A percentile compares a stretch with the other conserved stretches of the same genome.
These are phyloP conservation scores for Serrognathus titanus DNA, from an alignment of 2,888 invertebrate genomes.

Conservation along the genomic window DNA sequence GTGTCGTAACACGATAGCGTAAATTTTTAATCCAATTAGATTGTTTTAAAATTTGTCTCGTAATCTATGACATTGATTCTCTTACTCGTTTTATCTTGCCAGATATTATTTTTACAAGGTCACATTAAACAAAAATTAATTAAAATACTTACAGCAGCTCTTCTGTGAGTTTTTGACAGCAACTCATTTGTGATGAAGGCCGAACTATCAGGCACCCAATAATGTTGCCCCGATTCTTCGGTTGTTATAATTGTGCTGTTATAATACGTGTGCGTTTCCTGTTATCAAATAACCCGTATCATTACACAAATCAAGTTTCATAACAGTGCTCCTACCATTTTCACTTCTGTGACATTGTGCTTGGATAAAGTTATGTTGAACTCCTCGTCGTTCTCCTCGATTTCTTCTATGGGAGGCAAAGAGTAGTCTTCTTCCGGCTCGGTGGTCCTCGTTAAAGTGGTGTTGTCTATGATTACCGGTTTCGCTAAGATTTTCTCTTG, in stretches of 20 bases:
- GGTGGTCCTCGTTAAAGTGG: constrained; percentile 39
- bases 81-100: too few species aligned
- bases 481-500: neutral
- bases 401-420: neutral
- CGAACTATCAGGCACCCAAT: constrained; percentile 70
- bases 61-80: too few species aligned
- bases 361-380: constrained; percentile 47
- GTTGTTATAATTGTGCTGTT: constrained; percentile 69
- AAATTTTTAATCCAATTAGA: too few species aligned
- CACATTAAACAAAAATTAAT: too few species aligned
- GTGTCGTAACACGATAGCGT: too few species aligned
- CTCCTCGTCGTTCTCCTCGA: constrained; percentile 14
- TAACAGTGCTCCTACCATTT: neutral
- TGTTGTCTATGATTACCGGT: neutral
- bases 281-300: constrained; percentile 25
- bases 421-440: constrained; percentile 36
- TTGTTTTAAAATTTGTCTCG: too few species aligned
- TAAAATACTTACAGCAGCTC: constrained; percentile 71
- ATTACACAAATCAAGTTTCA: neutral
- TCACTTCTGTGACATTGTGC: constrained; percentile 48
- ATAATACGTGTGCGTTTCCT: constrained; percentile 77
- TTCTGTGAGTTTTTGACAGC: constrained; percentile 77
- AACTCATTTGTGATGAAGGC: constrained; percentile 61
- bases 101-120: too few species aligned
- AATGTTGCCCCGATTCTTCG: constrained; percentile 56